These are phyloP conservation scores for Oreochromis mossambicus DNA, from an alignment of 2,797 vertebrate genomes.

Conservation along the genomic window DNA sequence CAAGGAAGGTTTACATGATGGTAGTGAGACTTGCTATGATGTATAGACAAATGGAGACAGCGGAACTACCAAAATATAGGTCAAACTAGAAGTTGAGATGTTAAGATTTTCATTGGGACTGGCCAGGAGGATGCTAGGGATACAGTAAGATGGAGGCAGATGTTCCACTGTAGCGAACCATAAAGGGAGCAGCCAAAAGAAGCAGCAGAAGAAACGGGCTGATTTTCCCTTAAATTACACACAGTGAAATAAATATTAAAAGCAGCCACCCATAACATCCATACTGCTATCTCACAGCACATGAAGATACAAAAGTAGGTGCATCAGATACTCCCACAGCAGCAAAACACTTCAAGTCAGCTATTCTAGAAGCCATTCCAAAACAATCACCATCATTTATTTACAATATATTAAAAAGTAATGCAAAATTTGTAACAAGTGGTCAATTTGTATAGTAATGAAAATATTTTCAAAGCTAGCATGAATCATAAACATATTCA, in stretches of 20 bases:
- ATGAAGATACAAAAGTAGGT: background rate
- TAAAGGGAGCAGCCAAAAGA: background rate
- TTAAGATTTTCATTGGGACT: background rate
- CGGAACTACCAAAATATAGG: background rate
- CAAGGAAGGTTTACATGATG: background rate
- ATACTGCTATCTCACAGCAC: background rate
- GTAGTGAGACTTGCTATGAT: background rate
- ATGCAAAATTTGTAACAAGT: constrained; percentile 78
- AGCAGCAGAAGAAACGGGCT: background rate
- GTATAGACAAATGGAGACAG: background rate
- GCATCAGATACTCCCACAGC: background rate
- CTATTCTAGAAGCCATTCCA: constrained; percentile 51
- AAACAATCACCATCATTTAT: constrained; percentile 79
- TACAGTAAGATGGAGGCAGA: background rate
- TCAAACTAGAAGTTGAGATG: background rate
- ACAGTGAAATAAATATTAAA: background rate
- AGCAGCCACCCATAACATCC: background rate
- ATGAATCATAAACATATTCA: constrained; percentile 72
- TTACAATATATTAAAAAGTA: constrained; percentile 83
- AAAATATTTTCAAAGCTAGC: constrained; percentile 76
- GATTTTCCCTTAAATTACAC: background rate
- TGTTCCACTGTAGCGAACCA: background rate
- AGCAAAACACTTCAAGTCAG: background rate
- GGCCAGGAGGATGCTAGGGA: background rate
- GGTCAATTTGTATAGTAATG: constrained; percentile 77